phyloP scores from a whole-genome alignment of 2,888 invertebrate genomes.

The Xanthorhoe spadicearia region DNA sequence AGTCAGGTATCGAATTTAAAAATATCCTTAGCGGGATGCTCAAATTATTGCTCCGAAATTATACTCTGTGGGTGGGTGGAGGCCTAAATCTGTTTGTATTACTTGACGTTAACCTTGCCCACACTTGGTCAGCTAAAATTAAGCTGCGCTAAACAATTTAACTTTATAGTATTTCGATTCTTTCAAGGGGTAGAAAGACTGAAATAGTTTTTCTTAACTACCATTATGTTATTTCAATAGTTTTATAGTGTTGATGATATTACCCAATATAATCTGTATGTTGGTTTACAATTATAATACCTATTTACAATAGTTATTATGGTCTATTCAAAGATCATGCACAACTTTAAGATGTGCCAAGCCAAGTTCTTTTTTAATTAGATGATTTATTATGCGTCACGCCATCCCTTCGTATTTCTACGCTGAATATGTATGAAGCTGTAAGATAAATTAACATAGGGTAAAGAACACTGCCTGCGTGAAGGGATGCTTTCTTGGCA shows the following conservation, averaged over 20 bases:
- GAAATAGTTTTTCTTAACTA: background rate
- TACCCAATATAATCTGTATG: too few relatives aligned
- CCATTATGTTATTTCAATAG: background rate
- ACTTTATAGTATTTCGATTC: constrained; percentile 8
- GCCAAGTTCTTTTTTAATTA: constrained; percentile 2
- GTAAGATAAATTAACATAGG: constrained; percentile 7
- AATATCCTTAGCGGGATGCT: constrained; percentile 59
- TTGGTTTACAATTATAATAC: too few relatives aligned
- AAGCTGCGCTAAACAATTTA: constrained; percentile 2
- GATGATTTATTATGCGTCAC: constrained; percentile 15
- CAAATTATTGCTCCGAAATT: constrained; percentile 17
- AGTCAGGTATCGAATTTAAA: constrained; percentile 41
- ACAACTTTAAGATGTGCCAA: background rate
- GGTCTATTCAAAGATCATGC: background rate
- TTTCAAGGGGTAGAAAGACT: background rate
- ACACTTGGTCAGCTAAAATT: constrained; percentile 14
- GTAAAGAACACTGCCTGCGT: background rate
- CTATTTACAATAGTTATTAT: too few relatives aligned
- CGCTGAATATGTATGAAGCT: constrained; percentile 21
- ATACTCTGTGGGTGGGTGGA: constrained; percentile 36
- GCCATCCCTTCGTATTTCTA: constrained; percentile 10
- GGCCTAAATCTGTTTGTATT: constrained; percentile 38
- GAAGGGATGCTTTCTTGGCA: background rate
- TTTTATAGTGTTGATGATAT: background rate
- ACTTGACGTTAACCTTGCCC: constrained; percentile 33